These are phyloP conservation scores for Porphyrio hochstetteri DNA, from an alignment of 2,113 vertebrate genomes.

Conservation along the genomic window DNA sequence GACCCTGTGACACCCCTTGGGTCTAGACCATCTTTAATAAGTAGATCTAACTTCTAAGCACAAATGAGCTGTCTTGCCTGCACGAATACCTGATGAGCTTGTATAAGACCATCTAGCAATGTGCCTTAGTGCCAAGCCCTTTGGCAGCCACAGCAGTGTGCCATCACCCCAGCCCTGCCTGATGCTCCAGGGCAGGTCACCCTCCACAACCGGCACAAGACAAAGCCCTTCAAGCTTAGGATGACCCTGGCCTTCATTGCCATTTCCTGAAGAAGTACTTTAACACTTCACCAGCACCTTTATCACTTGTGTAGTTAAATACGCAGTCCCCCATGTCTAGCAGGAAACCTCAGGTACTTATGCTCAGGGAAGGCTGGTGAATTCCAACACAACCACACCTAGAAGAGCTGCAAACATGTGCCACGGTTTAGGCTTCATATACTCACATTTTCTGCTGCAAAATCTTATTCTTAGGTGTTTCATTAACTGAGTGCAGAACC, in stretches of 20 bases:
- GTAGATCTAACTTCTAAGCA: neutral
- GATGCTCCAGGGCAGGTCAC: neutral
- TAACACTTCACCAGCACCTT: neutral
- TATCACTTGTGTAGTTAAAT: neutral
- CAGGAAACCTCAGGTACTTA: neutral
- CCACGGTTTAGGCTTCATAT: neutral
- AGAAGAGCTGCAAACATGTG: neutral
- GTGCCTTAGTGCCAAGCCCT: neutral
- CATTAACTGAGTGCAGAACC: neutral
- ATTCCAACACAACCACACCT: neutral
- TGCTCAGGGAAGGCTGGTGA: neutral
- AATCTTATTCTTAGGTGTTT: neutral
- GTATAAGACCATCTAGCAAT: neutral
- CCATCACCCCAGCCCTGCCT: neutral
- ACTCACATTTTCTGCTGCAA: neutral
- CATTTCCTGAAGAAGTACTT: neutral
- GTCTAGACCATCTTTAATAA: neutral
- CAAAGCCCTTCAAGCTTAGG: neutral
- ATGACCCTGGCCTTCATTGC: rapidly evolving
- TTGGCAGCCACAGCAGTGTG: neutral
- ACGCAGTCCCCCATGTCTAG: neutral
- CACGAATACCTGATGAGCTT: rapidly evolving
- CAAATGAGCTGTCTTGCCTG: neutral
- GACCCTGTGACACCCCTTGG: neutral
- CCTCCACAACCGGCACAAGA: neutral